Percentiles rank a stretch among this genome's conserved stretches.
phyloP scores from a whole-genome alignment of 2,797 vertebrate species.

The Karalla daura region DNA sequence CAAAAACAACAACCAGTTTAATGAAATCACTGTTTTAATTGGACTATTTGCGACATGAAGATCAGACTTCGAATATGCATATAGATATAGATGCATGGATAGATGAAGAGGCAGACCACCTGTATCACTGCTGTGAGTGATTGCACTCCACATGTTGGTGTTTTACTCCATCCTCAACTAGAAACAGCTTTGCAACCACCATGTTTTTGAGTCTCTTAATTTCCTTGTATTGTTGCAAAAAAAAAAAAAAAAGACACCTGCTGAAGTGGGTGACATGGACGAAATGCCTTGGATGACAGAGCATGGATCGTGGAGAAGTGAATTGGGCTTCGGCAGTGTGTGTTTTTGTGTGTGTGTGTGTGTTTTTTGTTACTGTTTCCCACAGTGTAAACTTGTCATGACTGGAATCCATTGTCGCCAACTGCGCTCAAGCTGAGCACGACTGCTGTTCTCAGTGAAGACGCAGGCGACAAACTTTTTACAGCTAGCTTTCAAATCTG shows the following conservation, averaged over 20 bases:
- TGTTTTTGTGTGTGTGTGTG: constrained; percentile 2
- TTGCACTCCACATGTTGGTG: neutral
- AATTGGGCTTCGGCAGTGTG: neutral
- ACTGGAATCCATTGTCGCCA: constrained; percentile 12
- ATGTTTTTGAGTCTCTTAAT: neutral
- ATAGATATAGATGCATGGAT: too few species aligned
- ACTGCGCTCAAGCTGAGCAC: constrained; percentile 25
- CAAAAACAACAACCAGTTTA: neutral
- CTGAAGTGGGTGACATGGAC: too few species aligned
- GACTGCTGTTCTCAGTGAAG: constrained; percentile 26
- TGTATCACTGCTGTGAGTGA: neutral
- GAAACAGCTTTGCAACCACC: neutral
- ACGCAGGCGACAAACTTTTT: neutral
- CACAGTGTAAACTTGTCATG: constrained; percentile 9
- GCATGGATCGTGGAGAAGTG: neutral
- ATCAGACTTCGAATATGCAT: too few species aligned
- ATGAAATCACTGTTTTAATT: neutral
- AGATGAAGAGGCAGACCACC: too few species aligned
- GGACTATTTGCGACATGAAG: too few species aligned
- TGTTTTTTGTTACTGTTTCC: neutral
- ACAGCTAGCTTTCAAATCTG: constrained; percentile 5
- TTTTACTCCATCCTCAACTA: neutral
- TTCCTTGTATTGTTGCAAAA: too few species aligned
- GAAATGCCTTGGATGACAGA: constrained; percentile 3
- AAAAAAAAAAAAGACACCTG: too few species aligned